Evolutionary conservation across 2,113 vertebrate genomes (phyloP).

Genomic region (Pampusana beccarii): DNA sequence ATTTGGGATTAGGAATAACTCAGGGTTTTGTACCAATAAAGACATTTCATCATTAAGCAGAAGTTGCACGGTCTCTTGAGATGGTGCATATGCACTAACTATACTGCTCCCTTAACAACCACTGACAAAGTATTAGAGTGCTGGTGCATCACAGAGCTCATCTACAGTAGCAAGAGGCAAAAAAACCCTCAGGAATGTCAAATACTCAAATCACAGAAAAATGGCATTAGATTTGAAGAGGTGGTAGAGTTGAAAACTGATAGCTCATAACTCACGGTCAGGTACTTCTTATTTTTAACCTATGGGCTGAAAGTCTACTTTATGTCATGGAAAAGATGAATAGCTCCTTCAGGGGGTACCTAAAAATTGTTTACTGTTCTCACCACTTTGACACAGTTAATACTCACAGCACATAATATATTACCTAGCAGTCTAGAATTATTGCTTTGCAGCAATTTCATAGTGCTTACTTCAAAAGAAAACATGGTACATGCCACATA

Average conservation of each 20-base stretch:
- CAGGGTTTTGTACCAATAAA: not conserved
- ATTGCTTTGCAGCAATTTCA: constrained; percentile 56
- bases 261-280: constrained; percentile 49
- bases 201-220: constrained; percentile 17
- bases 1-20: not conserved
- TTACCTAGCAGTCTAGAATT: constrained; percentile 55
- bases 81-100: not conserved
- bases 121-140: constrained; percentile 13
- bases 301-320: constrained; percentile 12
- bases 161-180: not conserved
- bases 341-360: constrained; percentile 31
- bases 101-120: not conserved
- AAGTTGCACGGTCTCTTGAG: not conserved
- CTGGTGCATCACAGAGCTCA: not conserved
- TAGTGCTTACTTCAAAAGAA: constrained; percentile 53
- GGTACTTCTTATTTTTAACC: constrained; percentile 52
- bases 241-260: constrained; percentile 13
- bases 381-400: constrained; percentile 61
- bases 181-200: not conserved
- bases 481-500: constrained; percentile 40
- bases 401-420: constrained; percentile 57
- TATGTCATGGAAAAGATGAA: constrained; percentile 51
- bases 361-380: constrained; percentile 67
- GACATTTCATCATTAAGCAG: constrained; percentile 2
- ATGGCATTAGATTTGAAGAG: constrained; percentile 7